Base-by-base conservation (phyloP, 2,113 vertebrate species). In the Donacobius atricapilla region DNA sequence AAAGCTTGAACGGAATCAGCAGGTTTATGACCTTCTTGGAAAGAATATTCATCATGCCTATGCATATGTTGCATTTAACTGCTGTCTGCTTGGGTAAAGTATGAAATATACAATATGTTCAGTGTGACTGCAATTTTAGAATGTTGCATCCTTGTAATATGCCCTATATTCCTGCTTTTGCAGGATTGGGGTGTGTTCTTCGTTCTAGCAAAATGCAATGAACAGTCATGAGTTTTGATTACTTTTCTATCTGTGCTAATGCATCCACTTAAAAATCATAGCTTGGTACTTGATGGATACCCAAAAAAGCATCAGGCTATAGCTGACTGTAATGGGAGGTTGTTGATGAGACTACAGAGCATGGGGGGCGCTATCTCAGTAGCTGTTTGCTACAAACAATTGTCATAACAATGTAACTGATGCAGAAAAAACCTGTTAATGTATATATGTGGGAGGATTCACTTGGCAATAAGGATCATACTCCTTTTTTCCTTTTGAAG, bases 331-430 rank as follows among this genome's bases (percentile, higher is more conserved):
- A 83, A 88, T 50, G 53, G 37, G 57, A 91, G 42, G 51, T 17
- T 93, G 68, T 60, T 91, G 64, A 35, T 68, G 83, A 78, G 86
- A 77, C 93, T 89, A 50, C 53, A 73, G 91, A 92, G 63, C 72
- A 58, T 37, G 54, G 31, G 64, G 64, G 22, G 37, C 89, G 65
- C 37, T 92, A 50, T 70, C 89, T 90, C 66, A 87, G 89, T 82
- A 94, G 85, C 84, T 95, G 66, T 94, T 96, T 93, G 90, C 71
- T 87, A 51, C 61, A 51, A 93, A 76, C 45, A 83, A 64, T 78
- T 90, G 94, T 84, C 68, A 42, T 60, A 33, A 78, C 75, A 86
- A 61, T 90, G 53, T 35, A 86, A 83, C 57, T 9, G 2, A 63
- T 94, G 86, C 79, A 87, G 63, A 84, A 80, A 90, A 92, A 87